Conservation (phyloP, 2,113 vertebrate genomes). For the Pionites leucogaster region DNA sequence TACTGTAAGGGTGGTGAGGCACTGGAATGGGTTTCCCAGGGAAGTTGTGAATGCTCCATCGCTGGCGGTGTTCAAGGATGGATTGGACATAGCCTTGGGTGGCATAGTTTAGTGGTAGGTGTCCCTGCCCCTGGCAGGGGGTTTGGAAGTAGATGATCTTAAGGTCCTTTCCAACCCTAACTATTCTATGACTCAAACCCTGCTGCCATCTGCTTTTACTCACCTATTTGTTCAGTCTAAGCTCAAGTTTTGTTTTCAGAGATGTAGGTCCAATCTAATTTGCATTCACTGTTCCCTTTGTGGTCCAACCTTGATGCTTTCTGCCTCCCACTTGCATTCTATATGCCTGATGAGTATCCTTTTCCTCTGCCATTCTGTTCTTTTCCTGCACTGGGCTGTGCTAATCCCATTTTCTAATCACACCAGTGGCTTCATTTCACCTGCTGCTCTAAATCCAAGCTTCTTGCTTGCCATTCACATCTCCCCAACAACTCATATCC, state of each 20-base stretch:
- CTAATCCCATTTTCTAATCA: neutral
- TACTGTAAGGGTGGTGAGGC: too few species aligned
- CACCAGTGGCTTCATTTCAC: neutral
- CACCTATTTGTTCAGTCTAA: neutral
- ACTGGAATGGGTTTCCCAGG: too few species aligned
- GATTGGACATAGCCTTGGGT: too few species aligned
- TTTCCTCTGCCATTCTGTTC: neutral
- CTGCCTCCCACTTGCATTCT: neutral
- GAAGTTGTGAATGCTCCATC: too few species aligned
- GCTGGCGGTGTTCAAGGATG: too few species aligned
- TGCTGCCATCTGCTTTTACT: neutral
- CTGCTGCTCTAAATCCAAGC: neutral
- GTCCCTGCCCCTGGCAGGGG: too few species aligned
- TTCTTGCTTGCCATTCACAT: neutral
- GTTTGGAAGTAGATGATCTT: too few species aligned
- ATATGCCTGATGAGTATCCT: neutral
- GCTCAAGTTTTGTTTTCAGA: neutral
- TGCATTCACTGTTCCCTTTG: accelerated
- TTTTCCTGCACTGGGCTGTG: neutral
- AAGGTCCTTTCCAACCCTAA: too few species aligned
- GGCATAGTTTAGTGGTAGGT: too few species aligned
- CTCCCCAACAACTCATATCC: neutral
- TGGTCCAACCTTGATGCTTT: neutral
- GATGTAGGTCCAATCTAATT: neutral
- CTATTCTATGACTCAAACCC: neutral